phyloP scores from a whole-genome alignment of 2,797 vertebrate genomes.

The Enteromius anoplus region DNA sequence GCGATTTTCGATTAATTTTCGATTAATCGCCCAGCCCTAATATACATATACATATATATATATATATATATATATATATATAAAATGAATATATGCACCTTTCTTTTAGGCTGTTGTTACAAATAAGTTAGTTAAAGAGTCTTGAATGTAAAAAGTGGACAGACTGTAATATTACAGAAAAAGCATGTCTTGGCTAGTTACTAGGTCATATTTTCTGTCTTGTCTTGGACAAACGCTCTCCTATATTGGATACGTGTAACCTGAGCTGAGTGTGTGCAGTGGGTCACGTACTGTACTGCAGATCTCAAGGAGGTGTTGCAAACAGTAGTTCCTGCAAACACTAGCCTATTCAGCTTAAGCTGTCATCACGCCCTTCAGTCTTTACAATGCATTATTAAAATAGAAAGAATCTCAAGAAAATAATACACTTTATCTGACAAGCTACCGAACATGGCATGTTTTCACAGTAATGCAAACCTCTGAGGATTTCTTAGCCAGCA shows the following conservation, averaged over 20 bases:
- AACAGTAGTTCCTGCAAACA: slow-evolving; percentile 19
- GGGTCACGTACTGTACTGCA: slow-evolving; percentile 43
- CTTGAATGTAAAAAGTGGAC: slow-evolving; percentile 4
- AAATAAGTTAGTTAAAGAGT: not conserved
- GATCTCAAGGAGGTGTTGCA: slow-evolving; percentile 36
- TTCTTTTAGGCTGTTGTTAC: not conserved
- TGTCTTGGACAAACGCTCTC: not conserved
- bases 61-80: too few relatives aligned
- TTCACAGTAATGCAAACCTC: not conserved
- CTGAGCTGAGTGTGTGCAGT: slow-evolving; percentile 38
- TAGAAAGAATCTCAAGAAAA: not conserved
- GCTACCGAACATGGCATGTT: not conserved
- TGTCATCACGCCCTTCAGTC: slow-evolving; percentile 7
- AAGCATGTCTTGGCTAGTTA: slow-evolving; percentile 7
- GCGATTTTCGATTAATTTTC: too few relatives aligned
- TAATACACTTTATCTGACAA: slow-evolving; percentile 17
- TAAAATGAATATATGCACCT: not conserved
- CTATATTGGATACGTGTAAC: slow-evolving; percentile 20
- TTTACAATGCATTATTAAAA: slow-evolving; percentile 22
- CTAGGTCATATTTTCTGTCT: slow-evolving; percentile 26
- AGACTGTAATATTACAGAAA: not conserved
- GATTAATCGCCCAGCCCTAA: too few relatives aligned
- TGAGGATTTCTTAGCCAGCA: slow-evolving; percentile 13
- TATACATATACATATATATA: too few relatives aligned
- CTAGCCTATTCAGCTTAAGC: slow-evolving; percentile 1